These are phyloP conservation scores for Zaprionus kolodkinae DNA, from an alignment of 1,140 invertebrate species.

Conservation along the genomic window DNA sequence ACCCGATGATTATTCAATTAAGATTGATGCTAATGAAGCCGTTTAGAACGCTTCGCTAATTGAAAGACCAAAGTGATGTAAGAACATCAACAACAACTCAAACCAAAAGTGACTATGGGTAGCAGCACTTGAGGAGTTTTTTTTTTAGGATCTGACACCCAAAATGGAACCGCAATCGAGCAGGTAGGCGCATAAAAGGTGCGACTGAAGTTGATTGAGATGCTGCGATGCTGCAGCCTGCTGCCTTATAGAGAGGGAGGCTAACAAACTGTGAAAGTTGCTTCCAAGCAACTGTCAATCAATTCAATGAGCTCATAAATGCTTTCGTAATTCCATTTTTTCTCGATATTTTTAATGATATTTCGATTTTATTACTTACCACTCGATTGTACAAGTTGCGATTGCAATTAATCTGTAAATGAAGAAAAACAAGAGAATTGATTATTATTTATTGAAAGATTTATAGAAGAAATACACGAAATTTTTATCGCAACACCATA, in stretches of 20 bases:
- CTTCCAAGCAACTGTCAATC: not conserved
- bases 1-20: constrained; percentile 77
- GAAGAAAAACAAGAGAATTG: constrained; percentile 9
- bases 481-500: constrained; percentile 46
- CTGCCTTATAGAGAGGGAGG: constrained; percentile 1
- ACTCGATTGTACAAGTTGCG: constrained; percentile 36
- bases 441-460: constrained; percentile 24
- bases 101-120: not conserved
- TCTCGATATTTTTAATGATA: not conserved
- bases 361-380: constrained; percentile 37
- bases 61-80: constrained; percentile 55
- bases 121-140: not conserved
- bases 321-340: not conserved
- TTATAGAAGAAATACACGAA: not conserved
- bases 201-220: constrained; percentile 45
- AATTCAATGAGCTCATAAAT: constrained; percentile 11
- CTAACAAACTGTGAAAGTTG: constrained; percentile 31
- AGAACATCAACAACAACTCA: constrained; percentile 24
- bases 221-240: constrained; percentile 5
- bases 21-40: constrained; percentile 79
- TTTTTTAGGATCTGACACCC: constrained; percentile 1
- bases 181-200: constrained; percentile 40
- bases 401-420: constrained; percentile 61
- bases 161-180: constrained; percentile 35
- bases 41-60: constrained; percentile 64